These are phyloP conservation scores for Geotrypetes seraphini DNA, from an alignment of 2,797 vertebrate species.

Conservation along the genomic window DNA sequence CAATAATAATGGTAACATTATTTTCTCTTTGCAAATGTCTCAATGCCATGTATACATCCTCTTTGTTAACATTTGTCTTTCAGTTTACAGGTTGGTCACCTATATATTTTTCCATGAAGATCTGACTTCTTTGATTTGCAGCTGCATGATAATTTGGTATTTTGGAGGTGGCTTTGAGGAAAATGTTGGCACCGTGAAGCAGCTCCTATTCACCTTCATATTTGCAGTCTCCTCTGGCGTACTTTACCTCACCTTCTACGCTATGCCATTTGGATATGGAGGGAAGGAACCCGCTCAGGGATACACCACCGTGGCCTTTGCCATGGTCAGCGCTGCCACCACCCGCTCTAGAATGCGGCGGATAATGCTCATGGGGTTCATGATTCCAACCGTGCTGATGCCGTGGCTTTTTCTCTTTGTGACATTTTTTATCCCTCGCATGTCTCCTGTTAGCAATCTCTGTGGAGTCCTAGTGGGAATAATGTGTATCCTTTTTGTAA, in stretches of 20 bases:
- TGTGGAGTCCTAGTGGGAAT: slow-evolving; percentile 46
- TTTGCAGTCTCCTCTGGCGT: slow-evolving; percentile 29
- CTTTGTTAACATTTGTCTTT: neutral
- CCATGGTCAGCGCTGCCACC: slow-evolving; percentile 30
- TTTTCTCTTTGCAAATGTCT: no score
- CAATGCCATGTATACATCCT: no score
- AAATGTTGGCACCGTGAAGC: slow-evolving; percentile 38
- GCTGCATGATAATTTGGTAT: slow-evolving; percentile 33
- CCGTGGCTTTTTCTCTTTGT: slow-evolving; percentile 39
- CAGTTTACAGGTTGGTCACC: slow-evolving; percentile 44
- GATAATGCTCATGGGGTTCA: slow-evolving; percentile 28
- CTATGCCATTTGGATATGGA: slow-evolving; percentile 18
- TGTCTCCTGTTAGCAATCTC: slow-evolving; percentile 44
- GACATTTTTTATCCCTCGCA: slow-evolving; percentile 42
- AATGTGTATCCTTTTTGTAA: slow-evolving; percentile 63
- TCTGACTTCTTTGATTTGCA: slow-evolving; percentile 27
- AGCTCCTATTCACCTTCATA: slow-evolving; percentile 36
- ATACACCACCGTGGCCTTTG: slow-evolving; percentile 37
- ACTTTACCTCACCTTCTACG: slow-evolving; percentile 24
- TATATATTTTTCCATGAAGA: slow-evolving; percentile 45
- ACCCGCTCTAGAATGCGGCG: slow-evolving; percentile 23
- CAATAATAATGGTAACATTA: no score
- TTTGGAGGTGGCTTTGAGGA: slow-evolving; percentile 43
- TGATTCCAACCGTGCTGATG: slow-evolving; percentile 37
- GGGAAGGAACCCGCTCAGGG: slow-evolving; percentile 31